Evolutionary conservation across 1,140 invertebrate genomes (phyloP).

Genomic region (Drosophila guanche): DNA sequence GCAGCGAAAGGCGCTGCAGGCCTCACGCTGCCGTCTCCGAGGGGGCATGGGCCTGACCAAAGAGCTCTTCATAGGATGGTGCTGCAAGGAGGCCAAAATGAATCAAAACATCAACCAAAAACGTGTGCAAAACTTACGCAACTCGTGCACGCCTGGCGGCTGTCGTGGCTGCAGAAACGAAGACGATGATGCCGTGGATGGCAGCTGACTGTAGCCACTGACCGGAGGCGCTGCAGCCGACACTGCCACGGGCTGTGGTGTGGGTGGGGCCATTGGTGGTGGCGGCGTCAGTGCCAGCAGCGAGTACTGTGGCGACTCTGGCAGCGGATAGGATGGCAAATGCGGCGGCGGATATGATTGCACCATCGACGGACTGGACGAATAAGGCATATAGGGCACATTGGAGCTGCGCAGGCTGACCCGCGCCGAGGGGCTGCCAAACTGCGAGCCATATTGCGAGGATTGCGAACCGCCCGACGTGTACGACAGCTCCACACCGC

Average conservation of each 20-base stretch:
- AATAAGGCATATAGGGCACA: conserved; percentile 76
- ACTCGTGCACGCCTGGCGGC: conserved; percentile 58
- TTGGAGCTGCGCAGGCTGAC: conserved; percentile 68
- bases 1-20: background rate
- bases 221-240: conserved; percentile 7
- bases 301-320: conserved; percentile 69
- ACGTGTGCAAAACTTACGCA: conserved; percentile 57
- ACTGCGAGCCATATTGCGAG: conserved; percentile 75
- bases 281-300: conserved; percentile 48
- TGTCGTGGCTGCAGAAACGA: conserved; percentile 50
- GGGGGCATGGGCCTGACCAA: conserved; percentile 68
- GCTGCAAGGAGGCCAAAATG: conserved; percentile 35
- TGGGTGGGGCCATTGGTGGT: conserved; percentile 8
- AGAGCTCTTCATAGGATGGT: conserved; percentile 80
- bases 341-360: conserved; percentile 76
- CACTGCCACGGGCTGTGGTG: conserved; percentile 14
- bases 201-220: conserved; percentile 56
- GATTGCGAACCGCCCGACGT: conserved; percentile 68
- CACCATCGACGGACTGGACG: conserved; percentile 73
- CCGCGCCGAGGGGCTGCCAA: conserved; percentile 65
- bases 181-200: conserved; percentile 55
- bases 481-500: conserved; percentile 62
- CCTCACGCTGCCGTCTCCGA: conserved; percentile 61
- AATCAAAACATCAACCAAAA: background rate
- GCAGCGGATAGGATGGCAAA: conserved; percentile 63